Percentiles rank a stretch among this genome's conserved stretches.
These are phyloP conservation scores for Anoplolepis gracilipes DNA, from an alignment of 1,140 invertebrate species.

Conservation along the genomic window DNA sequence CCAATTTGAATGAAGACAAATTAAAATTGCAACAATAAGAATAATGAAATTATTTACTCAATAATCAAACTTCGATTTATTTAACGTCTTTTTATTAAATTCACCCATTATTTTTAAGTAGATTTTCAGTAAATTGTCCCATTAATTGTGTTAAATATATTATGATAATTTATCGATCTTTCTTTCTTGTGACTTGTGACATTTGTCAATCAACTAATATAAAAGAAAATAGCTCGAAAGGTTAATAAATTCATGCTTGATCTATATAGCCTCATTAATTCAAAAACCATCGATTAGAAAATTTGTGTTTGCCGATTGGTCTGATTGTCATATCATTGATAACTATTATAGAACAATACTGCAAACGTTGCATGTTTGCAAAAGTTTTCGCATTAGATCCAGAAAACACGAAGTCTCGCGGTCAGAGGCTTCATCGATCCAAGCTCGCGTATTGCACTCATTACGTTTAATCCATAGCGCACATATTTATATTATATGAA, in stretches of 20 bases:
- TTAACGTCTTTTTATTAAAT: neutral
- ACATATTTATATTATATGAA: neutral
- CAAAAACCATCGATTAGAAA: constrained; percentile 41
- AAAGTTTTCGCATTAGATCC: neutral
- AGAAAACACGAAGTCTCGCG: neutral
- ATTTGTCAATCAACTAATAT: neutral
- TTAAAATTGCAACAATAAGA: neutral
- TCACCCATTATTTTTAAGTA: too few relatives aligned
- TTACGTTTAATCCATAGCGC: constrained; percentile 37
- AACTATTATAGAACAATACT: neutral
- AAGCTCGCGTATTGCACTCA: constrained; percentile 23
- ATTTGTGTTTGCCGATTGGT: constrained; percentile 21
- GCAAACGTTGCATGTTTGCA: neutral
- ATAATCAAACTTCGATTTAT: neutral
- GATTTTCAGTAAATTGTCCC: neutral
- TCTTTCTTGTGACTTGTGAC: neutral
- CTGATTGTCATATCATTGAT: constrained; percentile 4
- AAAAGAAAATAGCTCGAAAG: constrained; percentile 18
- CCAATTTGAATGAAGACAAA: neutral
- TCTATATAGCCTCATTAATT: constrained; percentile 8
- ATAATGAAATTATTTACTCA: neutral
- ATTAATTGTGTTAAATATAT: too few relatives aligned
- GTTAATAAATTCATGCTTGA: constrained; percentile 44
- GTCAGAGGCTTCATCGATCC: constrained; percentile 16
- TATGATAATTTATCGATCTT: neutral